Evolutionary conservation across 2,888 invertebrate species (phyloP), one percentile per base, ranked within the genome.

Genomic region (Epinotia ramella): DNA sequence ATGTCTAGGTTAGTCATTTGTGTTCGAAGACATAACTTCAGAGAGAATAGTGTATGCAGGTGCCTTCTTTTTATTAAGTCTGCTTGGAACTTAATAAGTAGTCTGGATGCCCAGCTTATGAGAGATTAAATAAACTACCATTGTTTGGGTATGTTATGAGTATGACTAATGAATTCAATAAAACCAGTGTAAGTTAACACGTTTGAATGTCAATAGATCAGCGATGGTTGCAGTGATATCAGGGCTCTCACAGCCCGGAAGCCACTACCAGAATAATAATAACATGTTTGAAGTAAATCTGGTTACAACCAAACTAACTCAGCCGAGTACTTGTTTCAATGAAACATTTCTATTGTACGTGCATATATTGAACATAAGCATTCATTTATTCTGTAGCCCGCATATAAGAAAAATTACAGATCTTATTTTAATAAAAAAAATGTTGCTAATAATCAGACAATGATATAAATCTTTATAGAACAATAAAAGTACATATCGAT

Each of bases 281-380:
- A 59, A 5, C 3, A 40, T 20, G 59, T 60, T 44, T 46, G 4
- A 59, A 20, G 18, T 67, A 67, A 68, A 59, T 68, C 57, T 46
- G n/a, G 59, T 60, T 46, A 69, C 16, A 59, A 60, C 59, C n/a
- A 24, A 3, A 28, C 24, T 3, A 28, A 28, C 24, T 28, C 24
- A 28, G 24, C 24, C 24, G 3, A 3, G 59, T 24, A 13, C 5
- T 13, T 60, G 13, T 33, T 16, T 28, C 16, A 28, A 16, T 33
- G 2, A 60, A 28, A 60, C 16, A 60, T 24, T 13, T 24, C 0
- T 59, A 59, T 24, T 3, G 1, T 16, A 28, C 2, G 28, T 59
- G 13, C 4, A 2, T 13, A 28, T 1, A 28, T 24, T 11, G 12
- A 24, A 12, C 46, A 46, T 12, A 12, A 46, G 13, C 24, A 28